phyloP scores from a whole-genome alignment of 2,797 vertebrate genomes.

The Eurystomus glaucurus region DNA sequence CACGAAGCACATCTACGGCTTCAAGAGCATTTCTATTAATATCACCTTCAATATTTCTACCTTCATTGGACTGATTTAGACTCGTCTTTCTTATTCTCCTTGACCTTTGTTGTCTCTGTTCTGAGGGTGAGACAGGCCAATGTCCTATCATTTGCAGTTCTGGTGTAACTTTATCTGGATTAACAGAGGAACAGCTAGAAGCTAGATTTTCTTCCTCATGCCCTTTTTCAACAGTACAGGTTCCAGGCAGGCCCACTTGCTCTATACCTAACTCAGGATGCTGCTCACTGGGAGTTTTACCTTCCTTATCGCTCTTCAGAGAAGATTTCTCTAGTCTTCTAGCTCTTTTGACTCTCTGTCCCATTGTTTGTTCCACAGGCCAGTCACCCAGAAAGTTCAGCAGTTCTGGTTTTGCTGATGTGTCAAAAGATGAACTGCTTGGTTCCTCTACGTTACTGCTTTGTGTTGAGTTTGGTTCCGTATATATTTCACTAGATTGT shows the following conservation, averaged over 20 bases:
- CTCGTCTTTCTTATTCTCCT: constrained; percentile 47
- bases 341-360: constrained; percentile 85
- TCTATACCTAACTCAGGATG: constrained; percentile 4
- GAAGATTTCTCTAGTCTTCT: constrained; percentile 76
- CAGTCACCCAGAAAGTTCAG: constrained; percentile 93
- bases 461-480: constrained; percentile 39
- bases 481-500: neutral
- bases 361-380: constrained; percentile 88
- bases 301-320: constrained; percentile 48
- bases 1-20: neutral
- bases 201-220: neutral
- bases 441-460: constrained; percentile 26
- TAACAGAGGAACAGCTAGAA: neutral
- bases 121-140: constrained; percentile 73
- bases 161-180: constrained; percentile 10
- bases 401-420: constrained; percentile 61
- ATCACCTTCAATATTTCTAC: constrained; percentile 31
- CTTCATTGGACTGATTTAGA: constrained; percentile 28
- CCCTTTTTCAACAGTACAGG: neutral
- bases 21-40: constrained; percentile 18
- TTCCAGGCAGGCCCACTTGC: neutral
- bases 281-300: neutral
- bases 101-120: constrained; percentile 74
- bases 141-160: constrained; percentile 44
- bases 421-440: constrained; percentile 53